phyloP scores from a whole-genome alignment of 2,888 invertebrate genomes.

The Archips xylosteana region DNA sequence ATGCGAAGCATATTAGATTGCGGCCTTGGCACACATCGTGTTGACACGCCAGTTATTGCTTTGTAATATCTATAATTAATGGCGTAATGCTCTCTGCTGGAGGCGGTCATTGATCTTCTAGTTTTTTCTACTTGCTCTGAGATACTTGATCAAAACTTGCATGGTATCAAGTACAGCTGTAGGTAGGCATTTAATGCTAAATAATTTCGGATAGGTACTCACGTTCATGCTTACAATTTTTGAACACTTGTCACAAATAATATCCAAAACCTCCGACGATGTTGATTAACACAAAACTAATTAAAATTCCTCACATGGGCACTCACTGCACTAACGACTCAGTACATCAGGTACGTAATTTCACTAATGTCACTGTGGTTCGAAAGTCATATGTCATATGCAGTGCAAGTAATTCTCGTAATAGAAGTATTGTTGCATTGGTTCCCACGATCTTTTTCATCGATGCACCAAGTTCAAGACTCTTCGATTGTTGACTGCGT shows the following conservation, averaged over 20 bases:
- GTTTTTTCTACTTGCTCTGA: conserved; percentile 3
- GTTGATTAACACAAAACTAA: conserved; percentile 27
- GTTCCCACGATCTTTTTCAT: conserved; percentile 51
- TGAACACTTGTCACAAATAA: conserved; percentile 49
- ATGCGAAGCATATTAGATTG: conserved; percentile 42
- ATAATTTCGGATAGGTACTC: conserved; percentile 52
- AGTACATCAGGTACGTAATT: conserved; percentile 43
- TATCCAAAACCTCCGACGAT: conserved; percentile 23
- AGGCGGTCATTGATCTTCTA: conserved; percentile 43
- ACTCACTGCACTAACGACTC: conserved; percentile 43
- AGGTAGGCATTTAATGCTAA: not conserved
- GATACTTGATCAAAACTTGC: not conserved
- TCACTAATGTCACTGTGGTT: conserved; percentile 45
- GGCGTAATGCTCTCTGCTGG: conserved; percentile 49
- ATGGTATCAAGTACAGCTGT: not conserved
- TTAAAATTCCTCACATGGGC: conserved; percentile 43
- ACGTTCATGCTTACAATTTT: conserved; percentile 73
- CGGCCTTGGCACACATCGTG: conserved; percentile 56
- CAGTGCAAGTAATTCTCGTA: conserved; percentile 43
- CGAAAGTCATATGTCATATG: conserved; percentile 48
- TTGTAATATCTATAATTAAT: conserved; percentile 50
- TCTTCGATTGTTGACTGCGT: conserved; percentile 31
- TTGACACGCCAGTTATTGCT: conserved; percentile 45
- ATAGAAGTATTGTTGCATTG: conserved; percentile 43
- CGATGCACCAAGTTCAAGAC: conserved; percentile 47